Percentiles rank a stretch among this genome's conserved stretches.
phyloP scores from a whole-genome alignment of 2,888 invertebrate genomes.

The Augochlorella aurata region DNA sequence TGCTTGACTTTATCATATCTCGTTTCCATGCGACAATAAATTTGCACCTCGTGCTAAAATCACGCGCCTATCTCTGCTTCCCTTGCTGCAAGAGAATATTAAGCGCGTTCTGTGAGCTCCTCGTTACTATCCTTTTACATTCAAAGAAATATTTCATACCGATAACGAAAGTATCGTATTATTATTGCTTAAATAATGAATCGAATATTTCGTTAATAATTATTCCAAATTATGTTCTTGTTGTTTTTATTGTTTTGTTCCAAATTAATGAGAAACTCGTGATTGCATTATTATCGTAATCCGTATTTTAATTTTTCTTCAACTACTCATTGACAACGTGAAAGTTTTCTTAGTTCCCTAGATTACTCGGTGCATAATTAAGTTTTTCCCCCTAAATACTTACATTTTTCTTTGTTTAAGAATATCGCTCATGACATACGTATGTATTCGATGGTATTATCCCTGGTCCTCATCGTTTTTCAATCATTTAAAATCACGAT shows the following conservation, averaged over 20 bases:
- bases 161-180: background rate
- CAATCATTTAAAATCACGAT: too few species aligned
- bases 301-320: background rate
- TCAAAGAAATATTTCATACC: background rate
- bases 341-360: background rate
- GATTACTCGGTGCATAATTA: too few species aligned
- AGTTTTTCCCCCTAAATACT: too few species aligned
- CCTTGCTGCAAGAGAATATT: constrained; percentile 32
- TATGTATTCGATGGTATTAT: too few species aligned
- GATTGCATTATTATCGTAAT: background rate
- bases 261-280: background rate
- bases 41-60: constrained; percentile 60
- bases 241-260: too few species aligned
- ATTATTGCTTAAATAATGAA: background rate
- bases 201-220: background rate
- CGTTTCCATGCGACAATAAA: constrained; percentile 64
- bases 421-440: too few species aligned
- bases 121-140: constrained; percentile 3
- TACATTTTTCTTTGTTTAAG: too few species aligned
- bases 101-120: constrained; percentile 24
- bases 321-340: background rate
- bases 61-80: constrained; percentile 43
- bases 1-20: constrained; percentile 60
- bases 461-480: too few species aligned
- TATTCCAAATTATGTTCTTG: background rate